phyloP scores from a whole-genome alignment of 2,797 vertebrate genomes.

The Xenopus petersii region DNA sequence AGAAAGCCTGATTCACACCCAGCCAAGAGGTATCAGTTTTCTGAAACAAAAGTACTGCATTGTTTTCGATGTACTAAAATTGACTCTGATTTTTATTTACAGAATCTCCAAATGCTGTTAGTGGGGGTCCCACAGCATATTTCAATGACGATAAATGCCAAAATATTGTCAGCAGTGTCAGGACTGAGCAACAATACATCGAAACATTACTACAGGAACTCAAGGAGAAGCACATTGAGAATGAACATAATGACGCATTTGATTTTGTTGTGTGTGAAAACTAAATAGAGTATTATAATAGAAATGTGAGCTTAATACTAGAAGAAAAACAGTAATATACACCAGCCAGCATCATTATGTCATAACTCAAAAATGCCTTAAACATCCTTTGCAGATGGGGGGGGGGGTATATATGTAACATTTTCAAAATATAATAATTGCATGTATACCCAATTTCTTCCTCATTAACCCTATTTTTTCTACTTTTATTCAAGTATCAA shows the following conservation, averaged over 20 bases:
- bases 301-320: no score
- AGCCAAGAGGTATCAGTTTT: no score
- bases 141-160: constrained; percentile 57
- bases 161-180: constrained; percentile 43
- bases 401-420: no score
- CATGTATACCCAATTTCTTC: no score
- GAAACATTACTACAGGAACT: constrained; percentile 57
- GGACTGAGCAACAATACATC: constrained; percentile 2
- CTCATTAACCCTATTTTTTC: no score
- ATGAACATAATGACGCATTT: neutral
- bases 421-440: no score
- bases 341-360: no score
- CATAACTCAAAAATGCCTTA: no score
- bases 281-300: neutral
- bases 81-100: neutral
- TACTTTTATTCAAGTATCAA: no score
- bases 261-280: constrained; percentile 63
- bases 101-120: constrained; percentile 46
- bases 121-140: constrained; percentile 62
- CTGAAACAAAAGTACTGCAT: neutral
- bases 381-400: no score
- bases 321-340: no score
- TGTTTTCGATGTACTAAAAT: neutral
- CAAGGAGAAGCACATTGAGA: accelerated
- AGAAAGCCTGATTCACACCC: no score